A percentile compares a stretch with the other conserved stretches of the same genome.
These are phyloP conservation scores for Magallana ariakensis DNA, from an alignment of 1,140 invertebrate genomes.

Conservation along the genomic window DNA sequence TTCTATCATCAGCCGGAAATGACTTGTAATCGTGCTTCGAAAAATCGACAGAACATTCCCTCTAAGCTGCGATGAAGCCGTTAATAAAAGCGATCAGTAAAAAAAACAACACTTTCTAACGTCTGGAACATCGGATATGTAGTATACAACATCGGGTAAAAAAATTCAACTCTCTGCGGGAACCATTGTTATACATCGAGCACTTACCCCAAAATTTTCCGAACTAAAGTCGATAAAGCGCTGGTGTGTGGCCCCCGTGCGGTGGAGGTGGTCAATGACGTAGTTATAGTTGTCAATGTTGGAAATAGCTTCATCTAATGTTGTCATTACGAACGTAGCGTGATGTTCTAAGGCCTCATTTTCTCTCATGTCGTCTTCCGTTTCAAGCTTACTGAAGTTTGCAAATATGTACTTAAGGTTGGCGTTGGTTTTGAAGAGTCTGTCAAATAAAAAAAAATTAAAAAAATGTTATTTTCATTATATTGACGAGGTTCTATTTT, in stretches of 20 bases:
- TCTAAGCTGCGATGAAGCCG: too few species aligned
- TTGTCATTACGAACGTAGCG: conserved; percentile 72
- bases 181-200: too few species aligned
- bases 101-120: not conserved
- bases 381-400: conserved; percentile 64
- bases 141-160: not conserved
- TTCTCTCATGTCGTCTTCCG: conserved; percentile 67
- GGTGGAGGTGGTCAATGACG: conserved; percentile 59
- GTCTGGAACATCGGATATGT: not conserved
- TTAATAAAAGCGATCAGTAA: not conserved
- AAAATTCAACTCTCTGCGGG: not conserved
- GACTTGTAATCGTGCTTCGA: not conserved
- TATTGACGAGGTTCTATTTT: conserved; percentile 4
- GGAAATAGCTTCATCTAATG: conserved; percentile 71
- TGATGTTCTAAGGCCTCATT: conserved; percentile 72
- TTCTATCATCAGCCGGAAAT: not conserved
- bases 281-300: conserved; percentile 71
- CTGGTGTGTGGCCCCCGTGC: conserved; percentile 65
- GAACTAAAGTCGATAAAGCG: conserved; percentile 64
- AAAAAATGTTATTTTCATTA: not conserved
- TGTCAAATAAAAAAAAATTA: conserved; percentile 53
- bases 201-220: conserved; percentile 69
- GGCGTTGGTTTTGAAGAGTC: conserved; percentile 68
- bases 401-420: conserved; percentile 68
- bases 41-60: too few species aligned